Conservation (phyloP, 2,888 invertebrate genomes). For the Drosophila recens region DNA sequence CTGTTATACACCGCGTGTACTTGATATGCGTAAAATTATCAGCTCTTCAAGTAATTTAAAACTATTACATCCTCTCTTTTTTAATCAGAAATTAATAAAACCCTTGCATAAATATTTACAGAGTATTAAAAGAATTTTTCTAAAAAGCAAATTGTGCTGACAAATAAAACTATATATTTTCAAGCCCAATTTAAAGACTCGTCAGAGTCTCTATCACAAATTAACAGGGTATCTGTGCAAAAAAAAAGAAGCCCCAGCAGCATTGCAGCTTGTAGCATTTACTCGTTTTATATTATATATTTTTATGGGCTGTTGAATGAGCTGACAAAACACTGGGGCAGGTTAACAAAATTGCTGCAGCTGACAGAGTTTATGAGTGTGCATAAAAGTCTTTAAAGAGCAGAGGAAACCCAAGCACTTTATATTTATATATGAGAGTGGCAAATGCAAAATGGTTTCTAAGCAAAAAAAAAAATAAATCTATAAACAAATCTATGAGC, state of each 20-base stretch:
- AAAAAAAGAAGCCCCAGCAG: not conserved
- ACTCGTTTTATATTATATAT: conserved; percentile 40
- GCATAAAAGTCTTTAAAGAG: conserved; percentile 52
- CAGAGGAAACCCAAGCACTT: conserved; percentile 17
- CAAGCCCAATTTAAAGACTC: not conserved
- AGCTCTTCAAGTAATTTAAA: no score
- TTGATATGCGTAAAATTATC: not conserved
- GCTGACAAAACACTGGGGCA: conserved; percentile 52
- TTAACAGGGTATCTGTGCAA: conserved; percentile 18
- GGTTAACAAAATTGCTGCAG: conserved; percentile 52
- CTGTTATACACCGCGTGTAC: no score
- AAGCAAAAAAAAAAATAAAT: conserved; percentile 6
- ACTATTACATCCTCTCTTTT: no score
- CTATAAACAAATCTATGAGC: conserved; percentile 31
- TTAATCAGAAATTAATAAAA: no score
- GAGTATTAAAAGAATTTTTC: not conserved
- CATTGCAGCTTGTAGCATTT: conserved; percentile 7
- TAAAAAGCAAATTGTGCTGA: no score
- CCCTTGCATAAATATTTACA: not conserved
- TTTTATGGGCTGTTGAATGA: conserved; percentile 61
- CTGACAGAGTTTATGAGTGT: conserved; percentile 53
- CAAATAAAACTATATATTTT: no score
- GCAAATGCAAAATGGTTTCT: conserved; percentile 21
- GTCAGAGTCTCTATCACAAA: not conserved
- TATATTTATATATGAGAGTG: conserved; percentile 2